Percentiles rank a stretch among this genome's conserved stretches.
Evolutionary conservation across 2,888 invertebrate genomes (phyloP).

Genomic region (Rutpela maculata): DNA sequence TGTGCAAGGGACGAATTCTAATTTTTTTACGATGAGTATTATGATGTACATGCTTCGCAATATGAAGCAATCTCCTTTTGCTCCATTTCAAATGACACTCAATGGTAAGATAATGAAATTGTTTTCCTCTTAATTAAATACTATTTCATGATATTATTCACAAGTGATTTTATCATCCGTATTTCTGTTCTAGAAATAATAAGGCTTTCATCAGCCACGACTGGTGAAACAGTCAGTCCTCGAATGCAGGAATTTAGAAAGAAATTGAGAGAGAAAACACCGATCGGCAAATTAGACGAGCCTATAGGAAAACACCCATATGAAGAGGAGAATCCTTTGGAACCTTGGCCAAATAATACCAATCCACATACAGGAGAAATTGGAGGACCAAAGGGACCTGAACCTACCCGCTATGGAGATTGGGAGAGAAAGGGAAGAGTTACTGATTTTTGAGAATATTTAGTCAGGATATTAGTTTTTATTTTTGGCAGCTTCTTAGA

Average conservation of each 20-base stretch:
- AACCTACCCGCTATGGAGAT: slow-evolving; percentile 99
- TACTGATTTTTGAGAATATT: slow-evolving; percentile 83
- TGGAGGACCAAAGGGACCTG: slow-evolving; percentile 96
- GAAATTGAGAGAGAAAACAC: slow-evolving; percentile 81
- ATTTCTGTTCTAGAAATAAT: slow-evolving; percentile 8
- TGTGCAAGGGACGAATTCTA: no score
- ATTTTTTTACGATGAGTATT: slow-evolving; percentile 66
- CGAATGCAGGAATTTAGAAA: slow-evolving; percentile 83
- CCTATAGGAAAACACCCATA: slow-evolving; percentile 82
- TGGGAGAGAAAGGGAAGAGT: slow-evolving; percentile 99
- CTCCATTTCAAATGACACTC: slow-evolving; percentile 57
- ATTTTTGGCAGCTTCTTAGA: not conserved
- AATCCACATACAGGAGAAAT: slow-evolving; percentile 97
- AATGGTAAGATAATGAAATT: slow-evolving; percentile 51
- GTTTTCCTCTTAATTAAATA: not conserved
- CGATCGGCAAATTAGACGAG: slow-evolving; percentile 86
- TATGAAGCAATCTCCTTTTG: slow-evolving; percentile 63
- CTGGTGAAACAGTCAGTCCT: slow-evolving; percentile 72
- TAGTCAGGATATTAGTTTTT: not conserved
- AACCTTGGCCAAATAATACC: slow-evolving; percentile 88
- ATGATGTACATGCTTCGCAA: slow-evolving; percentile 69
- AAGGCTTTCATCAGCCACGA: slow-evolving; percentile 46
- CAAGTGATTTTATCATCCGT: not conserved
- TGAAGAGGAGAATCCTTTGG: slow-evolving; percentile 88
- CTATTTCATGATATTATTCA: not conserved